Conservation (phyloP, 2,797 vertebrate genomes). For the Labeo calbasu region DNA sequence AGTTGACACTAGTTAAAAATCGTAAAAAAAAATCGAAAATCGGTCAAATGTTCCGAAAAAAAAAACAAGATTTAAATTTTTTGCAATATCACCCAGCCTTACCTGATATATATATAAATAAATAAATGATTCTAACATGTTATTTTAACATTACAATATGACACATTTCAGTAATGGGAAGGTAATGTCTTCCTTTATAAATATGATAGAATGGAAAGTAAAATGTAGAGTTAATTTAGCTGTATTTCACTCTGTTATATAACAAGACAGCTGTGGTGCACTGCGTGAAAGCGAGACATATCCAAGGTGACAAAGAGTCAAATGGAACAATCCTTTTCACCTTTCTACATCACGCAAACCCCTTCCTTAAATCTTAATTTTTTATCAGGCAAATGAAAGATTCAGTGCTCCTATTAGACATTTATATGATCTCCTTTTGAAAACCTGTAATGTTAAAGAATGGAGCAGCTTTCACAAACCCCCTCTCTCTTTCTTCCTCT, state of each 20-base stretch:
- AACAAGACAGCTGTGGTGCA: conserved; percentile 59
- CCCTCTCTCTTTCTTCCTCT: conserved; percentile 50
- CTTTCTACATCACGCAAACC: conserved; percentile 60
- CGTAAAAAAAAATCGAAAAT: no score
- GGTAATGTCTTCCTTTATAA: conserved; percentile 8
- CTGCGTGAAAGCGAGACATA: conserved; percentile 54
- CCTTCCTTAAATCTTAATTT: conserved; percentile 69
- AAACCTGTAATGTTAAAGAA: conserved; percentile 70
- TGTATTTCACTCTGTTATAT: conserved; percentile 7
- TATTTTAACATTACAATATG: background rate
- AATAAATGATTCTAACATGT: no score
- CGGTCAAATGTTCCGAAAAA: no score
- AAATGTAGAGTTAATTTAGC: background rate
- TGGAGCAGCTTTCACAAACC: conserved; percentile 63
- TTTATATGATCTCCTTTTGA: conserved; percentile 73
- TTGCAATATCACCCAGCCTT: no score
- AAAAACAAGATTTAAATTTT: no score
- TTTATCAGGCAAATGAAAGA: conserved; percentile 78
- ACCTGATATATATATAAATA: no score
- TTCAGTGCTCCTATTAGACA: conserved; percentile 76
- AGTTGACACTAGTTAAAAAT: no score
- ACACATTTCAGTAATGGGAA: background rate
- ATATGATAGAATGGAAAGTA: background rate
- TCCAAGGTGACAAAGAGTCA: conserved; percentile 72
- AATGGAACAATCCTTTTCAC: conserved; percentile 73